phyloP scores from a whole-genome alignment of 2,113 vertebrate genomes.

The Psilopsiagon aymara region DNA sequence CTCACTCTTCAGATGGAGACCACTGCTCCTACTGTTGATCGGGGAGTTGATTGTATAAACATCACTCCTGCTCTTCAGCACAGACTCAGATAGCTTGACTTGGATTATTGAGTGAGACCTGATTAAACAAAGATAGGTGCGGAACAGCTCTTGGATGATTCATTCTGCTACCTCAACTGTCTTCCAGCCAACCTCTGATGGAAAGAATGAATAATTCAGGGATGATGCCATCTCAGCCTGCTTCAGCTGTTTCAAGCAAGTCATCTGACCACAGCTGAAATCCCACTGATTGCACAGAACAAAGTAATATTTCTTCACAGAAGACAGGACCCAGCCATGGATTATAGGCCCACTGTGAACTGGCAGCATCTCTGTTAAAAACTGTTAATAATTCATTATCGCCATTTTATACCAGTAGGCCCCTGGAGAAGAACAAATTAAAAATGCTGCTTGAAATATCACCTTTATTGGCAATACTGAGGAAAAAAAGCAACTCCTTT shows the following conservation, averaged over 20 bases:
- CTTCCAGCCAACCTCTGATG: not conserved
- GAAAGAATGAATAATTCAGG: not conserved
- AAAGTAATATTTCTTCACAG: not conserved
- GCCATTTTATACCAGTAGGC: not conserved
- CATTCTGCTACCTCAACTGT: not conserved
- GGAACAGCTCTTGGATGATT: not conserved
- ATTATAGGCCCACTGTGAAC: not conserved
- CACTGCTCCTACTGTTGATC: not conserved
- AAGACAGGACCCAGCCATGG: rapidly evolving
- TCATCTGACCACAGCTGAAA: not conserved
- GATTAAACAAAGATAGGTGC: not conserved
- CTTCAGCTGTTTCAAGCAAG: not conserved
- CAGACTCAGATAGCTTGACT: not conserved
- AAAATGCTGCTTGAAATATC: constrained; percentile 59
- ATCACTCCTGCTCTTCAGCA: not conserved
- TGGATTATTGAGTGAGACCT: not conserved
- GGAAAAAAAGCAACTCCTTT: not conserved
- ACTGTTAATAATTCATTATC: constrained; percentile 50
- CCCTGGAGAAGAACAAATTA: constrained; percentile 42
- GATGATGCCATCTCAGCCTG: not conserved
- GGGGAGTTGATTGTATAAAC: not conserved
- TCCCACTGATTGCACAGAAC: not conserved
- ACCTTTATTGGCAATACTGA: not conserved
- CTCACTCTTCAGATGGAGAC: not conserved
- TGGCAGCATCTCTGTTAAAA: not conserved